Evolutionary conservation across 2,888 invertebrate genomes (phyloP), one percentile per base, ranked within the genome.

Genomic region (Perithous albicinctus): DNA sequence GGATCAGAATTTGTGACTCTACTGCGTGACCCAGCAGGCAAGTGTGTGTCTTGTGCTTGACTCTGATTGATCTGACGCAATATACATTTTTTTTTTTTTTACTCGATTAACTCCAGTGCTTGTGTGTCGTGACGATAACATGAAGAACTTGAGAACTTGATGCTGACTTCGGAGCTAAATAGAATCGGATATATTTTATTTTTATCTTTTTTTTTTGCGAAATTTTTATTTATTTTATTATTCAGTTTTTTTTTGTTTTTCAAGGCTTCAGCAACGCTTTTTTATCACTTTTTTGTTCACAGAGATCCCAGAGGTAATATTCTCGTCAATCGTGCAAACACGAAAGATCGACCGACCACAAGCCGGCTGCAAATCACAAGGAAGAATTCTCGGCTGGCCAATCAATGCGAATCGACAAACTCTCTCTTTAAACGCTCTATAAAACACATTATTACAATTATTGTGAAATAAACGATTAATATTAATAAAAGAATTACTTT

Each of bases 21-120:
- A 92, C 90, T 83, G 91, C 92, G 92, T 92, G 92, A 92, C 90
- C 91, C 92, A 92, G 92, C 92, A 91, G 92, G 88, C 90, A 92
- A 92, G 89, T 89, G 87, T 90, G 89, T 90, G 87, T 90, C 89
- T 5, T 90, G 90, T 90, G 91, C 89, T 88, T 90, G 88, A 90
- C 88, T 82, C 80, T 86, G 90, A 89, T 87, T 87, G 88, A 88
- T 90, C 88, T 89, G 89, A 91, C 88, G 88, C 86, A 89, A 90
- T 89, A n/a, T n/a, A n/a, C n/a, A n/a, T 73, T 32, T 56, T 56
- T 32, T 56, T 29, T n/a, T 59, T 59, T 35, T 35, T 90, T 89
- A 91, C 90, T 91, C 89, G 90, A 91, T 86, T 32, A 59, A 59
- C 59, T 91, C 91, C 91, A 91, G 91, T 91, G 91, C 90, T 90